phyloP scores from a whole-genome alignment of 92 coral and sea anemone genomes.

The Zoanthus sansibaricus region DNA sequence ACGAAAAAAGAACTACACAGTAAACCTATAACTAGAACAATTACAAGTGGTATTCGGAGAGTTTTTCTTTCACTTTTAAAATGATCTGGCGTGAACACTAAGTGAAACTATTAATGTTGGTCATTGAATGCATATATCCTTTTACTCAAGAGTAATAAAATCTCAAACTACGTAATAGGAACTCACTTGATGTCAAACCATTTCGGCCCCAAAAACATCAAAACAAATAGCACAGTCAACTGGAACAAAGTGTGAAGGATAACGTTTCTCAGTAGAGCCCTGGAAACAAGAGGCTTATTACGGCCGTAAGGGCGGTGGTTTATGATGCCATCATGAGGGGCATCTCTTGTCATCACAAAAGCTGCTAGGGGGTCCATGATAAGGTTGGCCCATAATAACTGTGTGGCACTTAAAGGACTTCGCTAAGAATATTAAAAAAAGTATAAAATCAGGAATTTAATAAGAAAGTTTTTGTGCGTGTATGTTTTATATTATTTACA shows the following conservation, averaged over 20 bases:
- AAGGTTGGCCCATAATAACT: constrained; percentile 87
- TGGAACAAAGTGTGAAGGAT: constrained; percentile 77
- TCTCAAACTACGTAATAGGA: neutral
- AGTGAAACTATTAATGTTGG: too few relatives aligned
- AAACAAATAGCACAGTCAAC: constrained; percentile 70
- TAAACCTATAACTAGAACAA: too few relatives aligned
- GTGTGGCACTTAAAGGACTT: constrained; percentile 87
- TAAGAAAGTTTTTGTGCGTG: neutral
- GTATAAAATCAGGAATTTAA: too few relatives aligned
- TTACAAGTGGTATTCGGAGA: too few relatives aligned
- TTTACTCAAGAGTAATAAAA: neutral
- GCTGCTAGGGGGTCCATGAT: constrained; percentile 89
- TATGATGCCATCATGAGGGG: constrained; percentile 70
- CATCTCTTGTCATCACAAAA: constrained; percentile 77
- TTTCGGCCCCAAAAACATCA: constrained; percentile 75
- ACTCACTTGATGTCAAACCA: constrained; percentile 73
- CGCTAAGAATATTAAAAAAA: constrained; percentile 56
- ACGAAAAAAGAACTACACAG: too few relatives aligned
- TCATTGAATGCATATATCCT: too few relatives aligned
- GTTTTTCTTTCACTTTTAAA: too few relatives aligned
- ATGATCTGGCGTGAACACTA: too few relatives aligned
- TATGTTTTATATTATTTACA: too few relatives aligned
- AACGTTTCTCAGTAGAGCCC: constrained; percentile 78
- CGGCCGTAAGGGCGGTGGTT: constrained; percentile 85
- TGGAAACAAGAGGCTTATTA: constrained; percentile 79